Evolutionary conservation across 2,888 invertebrate species (phyloP).

Genomic region (Meandrusa payeni): DNA sequence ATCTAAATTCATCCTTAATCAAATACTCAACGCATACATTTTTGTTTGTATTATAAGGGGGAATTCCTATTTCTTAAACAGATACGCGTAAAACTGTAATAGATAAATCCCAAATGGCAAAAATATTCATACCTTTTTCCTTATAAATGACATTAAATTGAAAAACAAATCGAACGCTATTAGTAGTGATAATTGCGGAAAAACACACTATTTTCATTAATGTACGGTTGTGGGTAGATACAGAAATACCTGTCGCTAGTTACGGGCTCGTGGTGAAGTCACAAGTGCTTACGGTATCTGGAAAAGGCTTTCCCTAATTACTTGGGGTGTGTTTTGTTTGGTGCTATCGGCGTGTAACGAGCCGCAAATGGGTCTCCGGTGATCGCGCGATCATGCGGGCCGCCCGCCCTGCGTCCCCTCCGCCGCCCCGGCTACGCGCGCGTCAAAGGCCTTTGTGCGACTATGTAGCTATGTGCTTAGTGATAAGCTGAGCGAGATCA

Average conservation of each 20-base stretch:
- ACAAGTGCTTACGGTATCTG: slow-evolving; percentile 74
- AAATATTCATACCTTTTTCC: no score
- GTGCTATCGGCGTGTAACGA: slow-evolving; percentile 79
- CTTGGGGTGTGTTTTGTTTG: slow-evolving; percentile 79
- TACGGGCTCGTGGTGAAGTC: slow-evolving; percentile 32
- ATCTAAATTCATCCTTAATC: no score
- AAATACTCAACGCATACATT: no score
- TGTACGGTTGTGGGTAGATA: neutral
- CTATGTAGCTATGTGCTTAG: slow-evolving; percentile 32
- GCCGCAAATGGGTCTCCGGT: slow-evolving; percentile 75
- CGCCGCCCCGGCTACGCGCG: slow-evolving; percentile 42
- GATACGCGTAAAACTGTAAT: no score
- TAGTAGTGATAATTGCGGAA: no score
- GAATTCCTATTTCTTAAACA: no score
- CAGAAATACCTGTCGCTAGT: slow-evolving; percentile 17
- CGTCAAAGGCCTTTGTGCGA: slow-evolving; percentile 79
- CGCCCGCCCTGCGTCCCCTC: slow-evolving; percentile 51
- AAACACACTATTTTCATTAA: no score
- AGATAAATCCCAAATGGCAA: no score
- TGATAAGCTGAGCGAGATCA: slow-evolving; percentile 39
- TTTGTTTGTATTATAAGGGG: no score
- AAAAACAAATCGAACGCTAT: no score
- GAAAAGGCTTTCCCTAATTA: slow-evolving; percentile 79
- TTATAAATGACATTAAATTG: no score
- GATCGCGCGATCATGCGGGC: slow-evolving; percentile 79